phyloP scores from a whole-genome alignment of 2,888 invertebrate genomes.

The Tiphia femorata region DNA sequence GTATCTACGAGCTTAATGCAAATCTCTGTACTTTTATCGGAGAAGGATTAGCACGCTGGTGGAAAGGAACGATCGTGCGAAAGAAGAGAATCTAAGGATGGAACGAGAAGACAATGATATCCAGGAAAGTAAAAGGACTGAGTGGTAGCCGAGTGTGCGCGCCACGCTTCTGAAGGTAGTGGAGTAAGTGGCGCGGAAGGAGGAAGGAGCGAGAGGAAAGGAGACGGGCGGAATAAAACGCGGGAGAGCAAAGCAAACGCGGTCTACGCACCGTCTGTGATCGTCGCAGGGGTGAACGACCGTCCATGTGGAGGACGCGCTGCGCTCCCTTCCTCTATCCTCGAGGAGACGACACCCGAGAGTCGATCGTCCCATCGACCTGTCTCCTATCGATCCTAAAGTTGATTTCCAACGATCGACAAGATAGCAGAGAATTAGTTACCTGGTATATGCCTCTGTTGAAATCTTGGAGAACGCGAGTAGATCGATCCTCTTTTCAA shows the following conservation, averaged over 20 bases:
- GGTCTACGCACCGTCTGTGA: constrained; percentile 59
- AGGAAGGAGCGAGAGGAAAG: constrained; percentile 15
- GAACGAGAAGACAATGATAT: constrained; percentile 6
- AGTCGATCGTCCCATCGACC: too few species aligned
- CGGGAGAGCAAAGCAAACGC: constrained; percentile 43
- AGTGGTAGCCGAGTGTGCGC: constrained; percentile 6
- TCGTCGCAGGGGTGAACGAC: constrained; percentile 56
- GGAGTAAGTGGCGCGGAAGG: not conserved
- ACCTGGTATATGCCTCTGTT: too few species aligned
- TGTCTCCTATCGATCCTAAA: too few species aligned
- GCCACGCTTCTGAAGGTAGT: too few species aligned
- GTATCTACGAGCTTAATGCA: too few species aligned
- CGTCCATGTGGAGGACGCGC: constrained; percentile 60
- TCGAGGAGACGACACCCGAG: not conserved
- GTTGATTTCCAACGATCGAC: too few species aligned
- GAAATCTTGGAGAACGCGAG: too few species aligned
- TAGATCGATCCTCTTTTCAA: too few species aligned
- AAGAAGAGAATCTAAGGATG: constrained; percentile 10
- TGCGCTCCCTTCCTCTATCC: constrained; percentile 25
- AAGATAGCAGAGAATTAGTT: too few species aligned
- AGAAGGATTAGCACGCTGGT: not conserved
- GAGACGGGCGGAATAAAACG: constrained; percentile 21
- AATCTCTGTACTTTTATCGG: too few species aligned
- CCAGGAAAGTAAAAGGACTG: not conserved
- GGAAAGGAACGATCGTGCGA: not conserved